phyloP scores from a whole-genome alignment of 2,888 invertebrate genomes.

The Nycteola revayana region DNA sequence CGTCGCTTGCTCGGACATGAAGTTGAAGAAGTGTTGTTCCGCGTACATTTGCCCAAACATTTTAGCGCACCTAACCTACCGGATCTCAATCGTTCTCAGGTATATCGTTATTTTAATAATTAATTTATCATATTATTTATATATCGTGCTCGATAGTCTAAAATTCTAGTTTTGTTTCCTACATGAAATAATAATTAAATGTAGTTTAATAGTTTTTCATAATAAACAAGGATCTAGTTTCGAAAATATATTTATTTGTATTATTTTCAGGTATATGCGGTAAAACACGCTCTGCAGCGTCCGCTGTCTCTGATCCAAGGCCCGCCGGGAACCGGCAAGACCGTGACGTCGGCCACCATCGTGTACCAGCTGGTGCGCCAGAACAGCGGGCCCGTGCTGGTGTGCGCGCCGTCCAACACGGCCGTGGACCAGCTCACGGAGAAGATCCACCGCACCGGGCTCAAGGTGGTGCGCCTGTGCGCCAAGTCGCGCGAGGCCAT shows the following conservation, averaged over 20 bases:
- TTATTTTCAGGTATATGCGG: conserved; percentile 90
- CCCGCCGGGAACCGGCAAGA: conserved; percentile 98
- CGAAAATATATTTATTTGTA: no score
- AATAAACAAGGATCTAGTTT: no score
- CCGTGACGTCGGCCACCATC: conserved; percentile 99
- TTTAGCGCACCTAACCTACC: conserved; percentile 99
- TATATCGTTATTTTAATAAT: no score
- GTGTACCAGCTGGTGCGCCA: conserved; percentile 98
- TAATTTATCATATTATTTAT: no score
- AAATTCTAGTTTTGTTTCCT: no score
- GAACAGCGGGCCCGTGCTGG: conserved; percentile 96
- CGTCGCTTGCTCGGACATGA: conserved; percentile 97
- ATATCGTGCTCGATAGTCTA: no score
- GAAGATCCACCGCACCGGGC: conserved; percentile 98
- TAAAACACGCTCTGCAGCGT: conserved; percentile 97
- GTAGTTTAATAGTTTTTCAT: no score
- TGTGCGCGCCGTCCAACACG: conserved; percentile 99
- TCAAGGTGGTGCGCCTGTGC: conserved; percentile 96
- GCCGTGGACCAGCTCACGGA: conserved; percentile 99
- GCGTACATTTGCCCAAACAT: conserved; percentile 96
- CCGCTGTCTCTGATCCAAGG: conserved; percentile 98
- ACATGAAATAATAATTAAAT: no score
- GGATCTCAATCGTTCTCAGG: conserved; percentile 98
- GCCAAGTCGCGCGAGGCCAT: conserved; percentile 99
- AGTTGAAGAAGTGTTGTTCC: conserved; percentile 95